Percentiles rank a stretch among this genome's conserved stretches.
These are phyloP conservation scores for Dicerorhinus sumatrensis DNA, from an alignment of 2,113 vertebrate species.

Conservation along the genomic window DNA sequence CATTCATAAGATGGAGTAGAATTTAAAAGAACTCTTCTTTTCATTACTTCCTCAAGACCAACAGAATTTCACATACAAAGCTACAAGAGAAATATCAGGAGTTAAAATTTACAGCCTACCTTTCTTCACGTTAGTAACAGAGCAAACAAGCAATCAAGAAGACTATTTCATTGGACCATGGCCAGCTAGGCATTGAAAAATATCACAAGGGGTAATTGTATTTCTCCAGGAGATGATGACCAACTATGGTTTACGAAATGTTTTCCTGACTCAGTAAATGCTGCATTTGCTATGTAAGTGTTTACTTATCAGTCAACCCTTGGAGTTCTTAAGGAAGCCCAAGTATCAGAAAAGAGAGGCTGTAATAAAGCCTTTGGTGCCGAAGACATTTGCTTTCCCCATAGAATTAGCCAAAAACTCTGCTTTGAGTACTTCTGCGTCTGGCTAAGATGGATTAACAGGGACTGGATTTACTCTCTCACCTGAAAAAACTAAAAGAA, in stretches of 20 bases:
- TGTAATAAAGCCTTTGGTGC: neutral
- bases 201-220: neutral
- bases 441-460: neutral
- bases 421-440: neutral
- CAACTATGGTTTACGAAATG: neutral
- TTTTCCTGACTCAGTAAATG: neutral
- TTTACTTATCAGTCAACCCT: neutral
- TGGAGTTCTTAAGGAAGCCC: neutral
- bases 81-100: neutral
- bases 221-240: neutral
- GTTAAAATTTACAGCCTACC: neutral
- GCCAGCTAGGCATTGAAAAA: neutral
- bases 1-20: neutral
- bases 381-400: neutral
- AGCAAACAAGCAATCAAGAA: slow-evolving; percentile 3
- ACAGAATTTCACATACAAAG: neutral
- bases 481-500: neutral
- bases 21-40: neutral
- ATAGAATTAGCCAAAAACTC: neutral
- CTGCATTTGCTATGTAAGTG: neutral
- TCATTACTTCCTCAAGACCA: neutral
- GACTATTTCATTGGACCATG: neutral
- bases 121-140: neutral
- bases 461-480: neutral
- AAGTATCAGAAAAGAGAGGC: neutral